Evolutionary conservation across 2,888 invertebrate genomes (phyloP), one percentile per base, ranked within the genome.

Genomic region (Eristalis arbustorum): DNA sequence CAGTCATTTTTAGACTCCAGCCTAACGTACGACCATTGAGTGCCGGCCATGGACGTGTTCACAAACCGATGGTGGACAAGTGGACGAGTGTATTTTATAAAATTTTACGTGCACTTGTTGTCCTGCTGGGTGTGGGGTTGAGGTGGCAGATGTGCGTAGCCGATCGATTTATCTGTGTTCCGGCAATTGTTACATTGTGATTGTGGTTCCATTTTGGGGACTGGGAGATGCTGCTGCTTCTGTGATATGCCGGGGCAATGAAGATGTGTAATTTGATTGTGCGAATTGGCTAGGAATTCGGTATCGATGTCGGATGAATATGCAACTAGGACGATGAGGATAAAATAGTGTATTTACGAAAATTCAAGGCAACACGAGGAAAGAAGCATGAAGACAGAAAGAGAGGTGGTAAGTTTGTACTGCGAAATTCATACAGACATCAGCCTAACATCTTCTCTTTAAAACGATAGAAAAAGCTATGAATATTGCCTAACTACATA

Each of bases 11-110:
- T 83, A 83, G 67, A 71, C 75, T 75, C 49, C 37, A 83, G 49
- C 57, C 62, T 85, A 82, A 85, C 82, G 82, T 59, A 82, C 78
- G 64, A 57, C 68, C 69, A 82, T 85, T 85, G 82, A 85, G 82
- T 82, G 69, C 85, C 31, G 31, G 31, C 8, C 31, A 31, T 73
- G 85, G 85, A 85, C 82, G 77, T 85, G 69, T 67, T 62, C 49
- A 49, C 49, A 49, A 78, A 3, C 71, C 73, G 66, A 57, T 68
- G 72, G 68, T 63, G 67, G 40, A 75, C 84, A 75, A 63, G 66
- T 74, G 3, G 71, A 49, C 3, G 49, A 72, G 76, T 68, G 40
- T 72, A 75, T 84, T 77, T 77, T 64, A 77, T 77, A 77, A 63
- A 77, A 63, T 69, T 25, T 23, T 28, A 59, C 59, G 18, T 49